Conservation (phyloP, 1,140 invertebrate genomes). For the Rhyacophila brunnea region DNA sequence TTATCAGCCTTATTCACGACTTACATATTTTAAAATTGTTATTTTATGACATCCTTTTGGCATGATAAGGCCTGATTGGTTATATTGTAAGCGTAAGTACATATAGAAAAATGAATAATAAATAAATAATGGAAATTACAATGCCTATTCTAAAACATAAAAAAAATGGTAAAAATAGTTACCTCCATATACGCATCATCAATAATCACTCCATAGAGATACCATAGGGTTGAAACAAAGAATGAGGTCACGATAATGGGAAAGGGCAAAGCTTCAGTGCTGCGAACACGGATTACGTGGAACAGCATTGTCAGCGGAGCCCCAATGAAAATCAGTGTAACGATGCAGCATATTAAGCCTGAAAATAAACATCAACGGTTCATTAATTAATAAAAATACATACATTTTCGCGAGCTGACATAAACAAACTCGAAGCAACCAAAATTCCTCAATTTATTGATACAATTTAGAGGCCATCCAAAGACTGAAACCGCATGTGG, state of each 20-base stretch:
- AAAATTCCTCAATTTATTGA: no score
- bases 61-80: not conserved
- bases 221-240: conserved; percentile 73
- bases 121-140: no score
- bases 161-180: no score
- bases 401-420: no score
- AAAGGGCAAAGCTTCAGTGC: conserved; percentile 75
- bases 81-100: not conserved
- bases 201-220: conserved; percentile 69
- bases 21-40: no score
- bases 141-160: no score
- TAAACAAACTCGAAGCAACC: no score
- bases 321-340: conserved; percentile 76
- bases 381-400: no score
- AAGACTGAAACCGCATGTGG: no score
- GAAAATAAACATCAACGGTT: conserved; percentile 39
- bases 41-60: not conserved
- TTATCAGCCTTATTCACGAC: no score
- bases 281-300: conserved; percentile 73
- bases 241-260: conserved; percentile 75
- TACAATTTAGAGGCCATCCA: no score
- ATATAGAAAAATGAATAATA: no score
- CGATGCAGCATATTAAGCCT: conserved; percentile 67
- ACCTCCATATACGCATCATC: conserved; percentile 72
- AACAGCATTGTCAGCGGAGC: conserved; percentile 74